phyloP scores from a whole-genome alignment of 2,888 invertebrate species.

The Macrophya alboannulata region DNA sequence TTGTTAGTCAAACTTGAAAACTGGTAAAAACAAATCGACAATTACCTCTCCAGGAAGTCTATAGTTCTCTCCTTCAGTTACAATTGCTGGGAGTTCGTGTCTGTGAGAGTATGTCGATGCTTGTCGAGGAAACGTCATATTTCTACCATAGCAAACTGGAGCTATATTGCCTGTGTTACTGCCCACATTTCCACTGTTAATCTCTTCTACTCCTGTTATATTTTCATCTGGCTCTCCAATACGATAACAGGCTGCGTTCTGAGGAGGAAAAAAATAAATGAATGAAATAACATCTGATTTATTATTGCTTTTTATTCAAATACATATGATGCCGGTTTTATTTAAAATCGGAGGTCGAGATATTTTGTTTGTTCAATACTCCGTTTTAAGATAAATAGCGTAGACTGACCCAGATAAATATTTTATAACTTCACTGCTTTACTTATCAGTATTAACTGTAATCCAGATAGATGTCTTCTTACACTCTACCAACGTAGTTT shows the following conservation, averaged over 20 bases:
- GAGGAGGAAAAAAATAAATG: constrained; percentile 56
- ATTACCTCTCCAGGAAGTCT: constrained; percentile 78
- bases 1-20: constrained; percentile 49
- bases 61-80: constrained; percentile 84
- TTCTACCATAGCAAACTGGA: constrained; percentile 82
- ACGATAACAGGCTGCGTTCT: constrained; percentile 80
- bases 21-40: constrained; percentile 20
- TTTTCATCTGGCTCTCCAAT: constrained; percentile 78
- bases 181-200: constrained; percentile 71
- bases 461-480: neutral
- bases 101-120: constrained; percentile 80
- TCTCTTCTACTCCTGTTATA: constrained; percentile 74
- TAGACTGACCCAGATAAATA: neutral
- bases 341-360: neutral
- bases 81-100: constrained; percentile 85
- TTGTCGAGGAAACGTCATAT: constrained; percentile 85
- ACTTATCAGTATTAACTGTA: neutral
- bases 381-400: neutral
- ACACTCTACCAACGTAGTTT: neutral
- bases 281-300: neutral
- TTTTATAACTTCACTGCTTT: neutral
- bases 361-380: neutral
- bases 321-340: neutral
- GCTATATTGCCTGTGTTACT: constrained; percentile 74
- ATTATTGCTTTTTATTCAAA: neutral